phyloP scores from a whole-genome alignment of 2,888 invertebrate species.

The Hydropsyche betteni region DNA sequence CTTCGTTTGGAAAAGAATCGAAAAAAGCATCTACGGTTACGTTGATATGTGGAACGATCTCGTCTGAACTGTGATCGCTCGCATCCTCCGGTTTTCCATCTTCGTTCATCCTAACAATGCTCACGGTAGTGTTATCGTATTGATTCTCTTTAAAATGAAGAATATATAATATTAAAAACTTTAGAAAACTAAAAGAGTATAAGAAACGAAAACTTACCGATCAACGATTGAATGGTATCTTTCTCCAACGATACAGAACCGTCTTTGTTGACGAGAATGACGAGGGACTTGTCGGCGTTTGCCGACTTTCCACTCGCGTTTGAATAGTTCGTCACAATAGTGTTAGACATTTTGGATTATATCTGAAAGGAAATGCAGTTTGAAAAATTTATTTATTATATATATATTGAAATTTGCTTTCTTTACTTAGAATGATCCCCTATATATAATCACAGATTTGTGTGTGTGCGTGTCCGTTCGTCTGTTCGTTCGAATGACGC shows the following conservation, averaged over 20 bases:
- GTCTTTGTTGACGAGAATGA: conserved; percentile 88
- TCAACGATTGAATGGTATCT: conserved; percentile 78
- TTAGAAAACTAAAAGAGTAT: background rate
- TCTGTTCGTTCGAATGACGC: no score
- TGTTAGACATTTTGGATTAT: conserved; percentile 65
- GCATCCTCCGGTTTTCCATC: conserved; percentile 66
- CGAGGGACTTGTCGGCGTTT: conserved; percentile 75
- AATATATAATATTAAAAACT: conserved; percentile 4
- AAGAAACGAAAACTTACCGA: conserved; percentile 70
- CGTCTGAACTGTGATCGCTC: conserved; percentile 67
- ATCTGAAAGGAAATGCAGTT: conserved; percentile 1
- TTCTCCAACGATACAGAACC: conserved; percentile 84
- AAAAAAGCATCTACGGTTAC: conserved; percentile 74
- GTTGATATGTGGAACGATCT: conserved; percentile 71
- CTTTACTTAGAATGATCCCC: no score
- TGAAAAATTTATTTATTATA: no score
- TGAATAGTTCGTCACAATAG: conserved; percentile 66
- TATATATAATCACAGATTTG: no score
- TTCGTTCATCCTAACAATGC: conserved; percentile 69
- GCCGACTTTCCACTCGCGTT: conserved; percentile 65
- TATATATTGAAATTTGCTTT: no score
- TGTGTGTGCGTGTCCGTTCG: no score
- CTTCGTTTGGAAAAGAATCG: conserved; percentile 61
- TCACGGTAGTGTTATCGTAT: conserved; percentile 69
- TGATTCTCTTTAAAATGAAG: conserved; percentile 61